Evolutionary conservation across 1,140 invertebrate genomes (phyloP), one percentile per base, ranked within the genome.

Genomic region (Drosophila ercepeae): DNA sequence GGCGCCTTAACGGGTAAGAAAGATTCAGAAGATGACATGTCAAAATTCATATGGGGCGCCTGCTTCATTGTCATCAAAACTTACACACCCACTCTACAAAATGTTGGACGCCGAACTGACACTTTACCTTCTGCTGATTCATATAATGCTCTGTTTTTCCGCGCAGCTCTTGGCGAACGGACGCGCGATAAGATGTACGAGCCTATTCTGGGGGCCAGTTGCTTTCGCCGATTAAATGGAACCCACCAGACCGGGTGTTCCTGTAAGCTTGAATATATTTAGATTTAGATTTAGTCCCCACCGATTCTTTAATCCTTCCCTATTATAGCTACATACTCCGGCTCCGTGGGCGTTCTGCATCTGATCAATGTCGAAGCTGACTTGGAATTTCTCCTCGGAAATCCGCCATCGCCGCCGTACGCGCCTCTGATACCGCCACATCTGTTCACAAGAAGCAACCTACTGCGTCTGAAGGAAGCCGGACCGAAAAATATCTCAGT

Each of bases 201-300:
- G 76, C 91, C 94, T 6, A 94, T 98, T 39, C 92, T 94, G 75
- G 95, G 94, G 39, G 93, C 94, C 59, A 94, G 95, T 48, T 98
- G 97, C 92, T 97, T 97, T 89, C 93, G 97, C 74, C 93, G 96
- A 70, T 92, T 98, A 34, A 99, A 98, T 94, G 96, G 95, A 42
- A 98, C 97, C 14, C 97, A 98, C 93, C 96, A 98, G 91, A 95
- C 96, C 88, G 98, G 98, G 58, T 98, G 97, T 92, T 94, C 95
- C 32, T 97, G 96, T 97, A 93, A 95, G 94, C 94, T 27, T 16
- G 3, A 1, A 2, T 11, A 18, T 39, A 9, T 39, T 16, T 16
- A 2, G 8, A n/a, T n/a, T n/a, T n/a, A n/a, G n/a, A n/a, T n/a
- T n/a, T n/a, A 13, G 14, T 16, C 0, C 6, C 5, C 3, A 8